Conservation (phyloP, 1,140 invertebrate genomes). For the Diachasma alloeum region DNA sequence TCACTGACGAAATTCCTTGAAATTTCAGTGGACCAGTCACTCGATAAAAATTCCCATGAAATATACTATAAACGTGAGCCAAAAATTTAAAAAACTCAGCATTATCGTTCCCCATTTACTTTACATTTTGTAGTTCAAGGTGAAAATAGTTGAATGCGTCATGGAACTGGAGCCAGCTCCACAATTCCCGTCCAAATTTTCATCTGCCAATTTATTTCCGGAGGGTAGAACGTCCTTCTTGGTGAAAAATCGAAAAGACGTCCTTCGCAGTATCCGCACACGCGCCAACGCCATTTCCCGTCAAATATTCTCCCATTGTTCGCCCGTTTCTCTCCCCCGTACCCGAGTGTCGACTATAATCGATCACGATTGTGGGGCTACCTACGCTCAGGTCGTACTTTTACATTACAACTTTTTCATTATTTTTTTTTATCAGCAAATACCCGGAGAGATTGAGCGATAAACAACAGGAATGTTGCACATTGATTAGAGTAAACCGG, state of each 20-base stretch:
- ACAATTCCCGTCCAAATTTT: neutral
- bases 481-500: neutral
- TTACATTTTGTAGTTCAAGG: no score
- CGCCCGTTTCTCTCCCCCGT: neutral
- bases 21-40: no score
- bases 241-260: neutral
- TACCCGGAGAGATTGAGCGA: neutral
- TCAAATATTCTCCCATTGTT: constrained; percentile 27
- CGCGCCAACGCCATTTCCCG: constrained; percentile 20
- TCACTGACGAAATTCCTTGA: no score
- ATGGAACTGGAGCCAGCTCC: no score
- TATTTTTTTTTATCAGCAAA: neutral
- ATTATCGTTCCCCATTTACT: no score
- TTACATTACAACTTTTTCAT: constrained; percentile 1
- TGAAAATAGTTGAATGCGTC: no score
- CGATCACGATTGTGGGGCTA: constrained; percentile 20
- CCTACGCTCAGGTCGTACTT: neutral
- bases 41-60: no score
- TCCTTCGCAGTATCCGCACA: constrained; percentile 23
- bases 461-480: neutral
- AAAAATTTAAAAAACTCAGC: no score
- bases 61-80: no score
- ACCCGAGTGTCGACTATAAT: constrained; percentile 18
- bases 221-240: neutral
- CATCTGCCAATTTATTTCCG: neutral